Evolutionary conservation across 2,888 invertebrate species (phyloP).

Genomic region (Hermodice carunculata): DNA sequence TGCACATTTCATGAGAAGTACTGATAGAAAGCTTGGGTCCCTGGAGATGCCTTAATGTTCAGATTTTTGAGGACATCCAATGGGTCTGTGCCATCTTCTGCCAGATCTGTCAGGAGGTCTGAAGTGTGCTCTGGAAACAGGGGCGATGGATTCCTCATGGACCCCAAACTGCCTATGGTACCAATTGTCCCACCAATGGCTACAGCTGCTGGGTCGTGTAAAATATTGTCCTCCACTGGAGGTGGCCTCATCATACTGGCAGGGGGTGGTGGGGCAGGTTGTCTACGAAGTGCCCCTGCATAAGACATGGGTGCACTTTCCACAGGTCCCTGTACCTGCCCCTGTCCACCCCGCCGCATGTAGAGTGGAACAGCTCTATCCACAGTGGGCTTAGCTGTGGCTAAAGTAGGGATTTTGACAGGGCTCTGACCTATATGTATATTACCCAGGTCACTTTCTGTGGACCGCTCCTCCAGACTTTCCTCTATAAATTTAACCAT

Average conservation of each 20-base stretch:
- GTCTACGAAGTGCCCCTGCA: constrained; percentile 28
- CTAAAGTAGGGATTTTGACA: neutral
- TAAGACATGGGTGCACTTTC: constrained; percentile 12
- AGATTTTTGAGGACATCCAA: constrained; percentile 61
- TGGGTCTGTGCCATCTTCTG: constrained; percentile 56
- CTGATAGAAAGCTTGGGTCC: constrained; percentile 35
- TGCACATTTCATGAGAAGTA: constrained; percentile 42
- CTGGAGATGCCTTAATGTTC: constrained; percentile 51
- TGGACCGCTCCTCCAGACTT: constrained; percentile 16
- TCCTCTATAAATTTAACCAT: constrained; percentile 25
- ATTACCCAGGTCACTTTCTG: constrained; percentile 20
- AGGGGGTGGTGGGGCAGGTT: constrained; percentile 31
- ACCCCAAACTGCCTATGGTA: no score
- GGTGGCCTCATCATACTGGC: no score
- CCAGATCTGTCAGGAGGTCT: no score
- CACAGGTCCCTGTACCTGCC: neutral
- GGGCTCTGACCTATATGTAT: constrained; percentile 15
- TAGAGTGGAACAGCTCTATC: constrained; percentile 15
- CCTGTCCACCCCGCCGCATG: constrained; percentile 18
- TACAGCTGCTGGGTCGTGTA: neutral
- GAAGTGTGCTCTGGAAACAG: no score
- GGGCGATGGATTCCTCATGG: no score
- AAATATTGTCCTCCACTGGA: no score
- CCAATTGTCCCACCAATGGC: no score
- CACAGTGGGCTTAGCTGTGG: neutral